Evolutionary conservation across 2,797 vertebrate species (phyloP), one percentile per base, ranked within the genome.

Genomic region (Sphaeramia orbicularis): DNA sequence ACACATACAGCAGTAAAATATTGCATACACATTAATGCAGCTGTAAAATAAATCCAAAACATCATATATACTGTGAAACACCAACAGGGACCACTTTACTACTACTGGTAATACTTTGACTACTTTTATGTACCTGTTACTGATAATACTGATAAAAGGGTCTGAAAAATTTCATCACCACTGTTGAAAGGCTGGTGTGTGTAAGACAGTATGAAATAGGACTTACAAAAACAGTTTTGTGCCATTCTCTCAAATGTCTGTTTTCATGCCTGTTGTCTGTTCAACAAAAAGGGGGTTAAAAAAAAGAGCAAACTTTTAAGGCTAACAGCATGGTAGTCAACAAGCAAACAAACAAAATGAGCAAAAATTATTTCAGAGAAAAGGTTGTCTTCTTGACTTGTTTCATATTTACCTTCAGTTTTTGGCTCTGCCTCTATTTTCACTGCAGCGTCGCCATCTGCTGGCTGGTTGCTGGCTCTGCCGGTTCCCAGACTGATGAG

Each of bases 161-260:
- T 30, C 27, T 30, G 27, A 30, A 30, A 7, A 30, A 27, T 3
- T 30, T 27, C 27, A 4, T 7, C 27, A 30, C 27, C 27, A 30
- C 7, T 30, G 27, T n/a, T 10, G 38, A 12, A 38, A 54, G n/a
- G 6, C 14, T 11, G 13, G 37, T 12, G 11, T 14, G 14, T 24
- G 1, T 8, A 40, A 40, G 16, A 10, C 40, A 13, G 14, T 24
- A 2, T 8, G 21, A 40, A 19, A 10, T 24, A 7, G 1, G 6
- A 87, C 91, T 93, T 85, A 95, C 94, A 47, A 83, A 83, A 54
- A 86, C 64, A 16, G 27, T 64, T 52, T 74, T 80, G 74, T 40
- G 85, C 71, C 78, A 84, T n/a, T 45, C 73, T 55, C 76, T 90
- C 45, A 72, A 6, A 0, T 38, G 84, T 65, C 86, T 86, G 43